Base-by-base conservation (phyloP, 2,797 vertebrate species). In the Siniperca scherzeri region DNA sequence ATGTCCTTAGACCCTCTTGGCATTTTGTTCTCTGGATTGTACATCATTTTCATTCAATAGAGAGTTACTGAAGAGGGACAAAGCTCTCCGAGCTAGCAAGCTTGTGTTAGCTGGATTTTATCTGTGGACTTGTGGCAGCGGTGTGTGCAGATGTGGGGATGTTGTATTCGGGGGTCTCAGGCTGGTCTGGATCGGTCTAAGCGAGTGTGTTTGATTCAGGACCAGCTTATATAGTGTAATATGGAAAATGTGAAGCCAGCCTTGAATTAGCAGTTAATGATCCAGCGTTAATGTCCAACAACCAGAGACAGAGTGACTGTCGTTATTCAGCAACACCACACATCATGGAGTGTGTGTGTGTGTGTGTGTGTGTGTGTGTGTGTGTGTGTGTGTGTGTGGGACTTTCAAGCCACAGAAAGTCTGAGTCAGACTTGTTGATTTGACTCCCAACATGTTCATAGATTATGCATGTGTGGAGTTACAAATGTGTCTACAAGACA, bases 241-340 rank as follows among this genome's bases (percentile, higher is more conserved):
- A 77, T 86, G 91, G 92, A 94, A 93, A 92, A 86, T 88, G 84
- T 84, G 78, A 88, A 81, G 44, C 81, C 16, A 77, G 46, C 60
- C 73, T 56, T 60, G 70, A 89, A 91, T 89, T 88, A 84, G 75
- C 77, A 68, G 81, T 87, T 89, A 90, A 90, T 83, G 71, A 65
- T 73, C 73, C 70, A 52, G 13, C 1, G 7, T 82, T 81, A 81
- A 90, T 69, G 77, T 76, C 46, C 21, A 81, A 77, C 46, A 56
- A 71, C 19, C 56, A 74, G 77, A 86, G 73, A 73, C 38, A 64
- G 62, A 76, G 73, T 36, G 70, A 83, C 77, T 65, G 71, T 71
- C 61, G 62, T 88, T 86, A 69, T 69, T 7, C 55, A 70, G 62
- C 21, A 65, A 57, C 67, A 27, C 61, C 62, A 53, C 77, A 74